Base-by-base conservation (phyloP, 2,888 invertebrate species). In the Cetonia aurata region DNA sequence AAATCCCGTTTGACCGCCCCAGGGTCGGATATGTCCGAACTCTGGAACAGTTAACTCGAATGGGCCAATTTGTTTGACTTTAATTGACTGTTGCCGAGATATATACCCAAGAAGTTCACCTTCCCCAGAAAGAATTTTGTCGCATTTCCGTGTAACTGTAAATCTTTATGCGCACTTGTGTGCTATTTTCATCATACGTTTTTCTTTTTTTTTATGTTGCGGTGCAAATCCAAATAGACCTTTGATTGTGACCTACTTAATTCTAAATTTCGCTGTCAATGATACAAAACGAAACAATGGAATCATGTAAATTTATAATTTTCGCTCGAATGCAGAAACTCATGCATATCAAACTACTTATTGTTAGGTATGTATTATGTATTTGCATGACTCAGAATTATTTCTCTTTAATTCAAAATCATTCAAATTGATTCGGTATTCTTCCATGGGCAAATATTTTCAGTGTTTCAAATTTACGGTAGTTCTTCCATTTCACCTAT, bases 1-100 rank as follows among this genome's bases (percentile, higher is more conserved):
- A 74, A 75, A 77, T 78, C 75, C 76, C 50, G 74, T 74, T 75
- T 72, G 65, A 57, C 55, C 69, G 67, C 70, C 67, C 70, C 56
- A 62, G 69, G 71, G 66, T 56, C 55, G 62, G 55, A 33, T 50
- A 53, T 62, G 60, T 62, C 70, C 70, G 72, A 59, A 53, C 67
- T 59, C 70, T 57, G 71, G 62, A 73, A 73, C 71, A 67, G 57
- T 57, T 60, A 68, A 71, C 73, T 62, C 60, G 69, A 74, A 72
- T 68, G 71, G 74, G 53, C 71, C 71, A 72, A 74, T 74, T 74
- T 74, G 74, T 72, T 69, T 67, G 72, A 62, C 72, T 69, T 70
- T 70, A 71, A 71, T 71, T 71, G 71, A 71, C 71, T 65, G 68
- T 67, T 71, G 37, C 19, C 33, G 56, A 68, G 68, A 71, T 71